These are phyloP conservation scores for Drosophila oshimai DNA, from an alignment of 1,140 invertebrate genomes.

Conservation along the genomic window DNA sequence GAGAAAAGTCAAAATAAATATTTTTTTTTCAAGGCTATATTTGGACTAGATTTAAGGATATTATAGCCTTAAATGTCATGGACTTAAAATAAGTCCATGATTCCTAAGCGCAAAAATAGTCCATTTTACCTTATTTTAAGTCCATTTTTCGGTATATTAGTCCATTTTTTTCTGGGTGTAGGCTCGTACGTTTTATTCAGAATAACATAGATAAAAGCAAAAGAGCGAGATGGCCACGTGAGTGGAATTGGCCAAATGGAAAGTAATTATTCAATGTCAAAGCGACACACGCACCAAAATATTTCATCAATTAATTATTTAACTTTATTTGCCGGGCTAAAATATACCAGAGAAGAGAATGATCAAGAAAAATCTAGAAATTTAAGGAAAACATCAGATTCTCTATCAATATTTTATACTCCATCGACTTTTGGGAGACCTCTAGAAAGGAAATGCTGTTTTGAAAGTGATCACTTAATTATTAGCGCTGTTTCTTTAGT, in stretches of 20 bases:
- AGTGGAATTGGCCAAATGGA: conserved; percentile 35
- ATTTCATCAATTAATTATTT: conserved; percentile 81
- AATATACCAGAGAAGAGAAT: background rate
- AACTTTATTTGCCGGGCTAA: conserved; percentile 21
- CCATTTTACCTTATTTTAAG: too few species aligned
- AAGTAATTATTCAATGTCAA: conserved; percentile 76
- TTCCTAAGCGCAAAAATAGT: too few species aligned
- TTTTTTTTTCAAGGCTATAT: too few species aligned
- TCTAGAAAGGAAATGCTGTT: background rate
- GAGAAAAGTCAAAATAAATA: too few species aligned
- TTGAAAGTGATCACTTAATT: too few species aligned
- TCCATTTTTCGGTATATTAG: too few species aligned
- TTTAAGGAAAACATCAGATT: background rate
- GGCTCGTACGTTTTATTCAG: conserved; percentile 6
- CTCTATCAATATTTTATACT: background rate
- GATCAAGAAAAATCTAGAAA: background rate
- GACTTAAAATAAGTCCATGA: too few species aligned
- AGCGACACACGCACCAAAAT: conserved; percentile 38
- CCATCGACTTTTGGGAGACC: too few species aligned
- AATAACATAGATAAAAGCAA: conserved; percentile 2
- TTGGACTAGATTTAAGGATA: too few species aligned
- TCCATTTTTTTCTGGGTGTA: too few species aligned
- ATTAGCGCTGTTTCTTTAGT: too few species aligned
- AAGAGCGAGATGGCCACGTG: conserved; percentile 10
- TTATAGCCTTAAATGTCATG: too few species aligned